Base-by-base conservation (phyloP, 1,140 invertebrate species). In the Caenorhabditis inopinata region DNA sequence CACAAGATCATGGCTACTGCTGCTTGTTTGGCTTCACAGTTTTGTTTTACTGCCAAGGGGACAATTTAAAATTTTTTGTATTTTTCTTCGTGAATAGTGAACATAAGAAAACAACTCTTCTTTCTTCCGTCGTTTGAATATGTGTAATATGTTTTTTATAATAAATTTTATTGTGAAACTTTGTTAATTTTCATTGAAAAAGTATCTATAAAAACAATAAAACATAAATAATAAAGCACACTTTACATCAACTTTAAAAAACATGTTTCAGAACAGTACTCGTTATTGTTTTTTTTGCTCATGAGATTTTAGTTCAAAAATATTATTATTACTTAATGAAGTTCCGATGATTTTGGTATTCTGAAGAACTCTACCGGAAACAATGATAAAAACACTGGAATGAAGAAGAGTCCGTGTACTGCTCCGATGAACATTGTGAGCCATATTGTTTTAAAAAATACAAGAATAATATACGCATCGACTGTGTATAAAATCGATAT, bases 361-460 rank as follows among this genome's bases (percentile, higher is more conserved):
- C 83, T 82, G 80, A 86, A 87, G 58, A 87, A 86, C n/a, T 32
- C 74, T 27, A 87, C 80, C 18, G 86, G 86, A 68, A 90, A 78
- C 16, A 90, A 84, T n/a, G 89, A 90, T 21, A 91, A 84, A 58
- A 90, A 79, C 0, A 90, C 89, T 0, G 96, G 96, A 9, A 98
- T 90, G 1, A 98, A 90, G 83, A 98, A 92, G 0, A 98, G 90
- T 0, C 95, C 95, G 87, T 98, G 96, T 90, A 96, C 92, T 1
- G 95, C 93, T 29, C 96, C 96, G 83, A 97, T 94, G 87, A 96
- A 93, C 82, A 97, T 95, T 0, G 97, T 95, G 77, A 98, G 91
- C 89, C 97, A 96, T 18, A 98, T 95, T 91, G 97, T 97, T 90
- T 97, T 98, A 90, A 98, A 98, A 91, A 98, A 98, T 0, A 96